phyloP scores from a whole-genome alignment of 2,888 invertebrate genomes.

The Hydriomena furcata region DNA sequence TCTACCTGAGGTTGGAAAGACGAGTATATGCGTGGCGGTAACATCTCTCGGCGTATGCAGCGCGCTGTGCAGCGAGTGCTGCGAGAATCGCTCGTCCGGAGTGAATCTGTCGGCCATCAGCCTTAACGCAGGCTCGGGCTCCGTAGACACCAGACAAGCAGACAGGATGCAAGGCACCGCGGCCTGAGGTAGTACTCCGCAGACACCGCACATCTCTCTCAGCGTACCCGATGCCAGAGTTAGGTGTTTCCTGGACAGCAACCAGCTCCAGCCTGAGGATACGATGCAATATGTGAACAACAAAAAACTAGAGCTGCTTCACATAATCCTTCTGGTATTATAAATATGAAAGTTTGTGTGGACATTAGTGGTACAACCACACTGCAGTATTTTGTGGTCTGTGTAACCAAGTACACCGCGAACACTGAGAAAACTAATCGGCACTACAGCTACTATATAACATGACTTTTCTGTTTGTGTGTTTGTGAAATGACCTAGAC shows the following conservation, averaged over 20 bases:
- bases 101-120: conserved; percentile 98
- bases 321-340: neutral
- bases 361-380: too few relatives aligned
- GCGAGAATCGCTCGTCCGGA: conserved; percentile 96
- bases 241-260: conserved; percentile 95
- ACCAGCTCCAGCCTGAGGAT: conserved; percentile 97
- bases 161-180: conserved; percentile 96
- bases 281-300: too few relatives aligned
- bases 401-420: too few relatives aligned
- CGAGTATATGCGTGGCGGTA: conserved; percentile 98
- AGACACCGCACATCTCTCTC: conserved; percentile 95
- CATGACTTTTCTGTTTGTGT: neutral
- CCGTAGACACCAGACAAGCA: conserved; percentile 98
- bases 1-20: conserved; percentile 95
- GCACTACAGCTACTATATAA: too few relatives aligned
- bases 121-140: conserved; percentile 93
- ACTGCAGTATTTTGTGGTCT: too few relatives aligned
- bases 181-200: conserved; percentile 90
- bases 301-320: too few relatives aligned
- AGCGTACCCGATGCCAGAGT: conserved; percentile 93
- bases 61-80: conserved; percentile 93
- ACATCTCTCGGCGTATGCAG: conserved; percentile 98
- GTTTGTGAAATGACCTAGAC: neutral
- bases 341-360: too few relatives aligned
- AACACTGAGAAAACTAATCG: too few relatives aligned